Percentiles rank a stretch among this genome's conserved stretches.
These are phyloP conservation scores for Xestoiulus laeticollis DNA, from an alignment of 2,888 invertebrate genomes.

Conservation along the genomic window DNA sequence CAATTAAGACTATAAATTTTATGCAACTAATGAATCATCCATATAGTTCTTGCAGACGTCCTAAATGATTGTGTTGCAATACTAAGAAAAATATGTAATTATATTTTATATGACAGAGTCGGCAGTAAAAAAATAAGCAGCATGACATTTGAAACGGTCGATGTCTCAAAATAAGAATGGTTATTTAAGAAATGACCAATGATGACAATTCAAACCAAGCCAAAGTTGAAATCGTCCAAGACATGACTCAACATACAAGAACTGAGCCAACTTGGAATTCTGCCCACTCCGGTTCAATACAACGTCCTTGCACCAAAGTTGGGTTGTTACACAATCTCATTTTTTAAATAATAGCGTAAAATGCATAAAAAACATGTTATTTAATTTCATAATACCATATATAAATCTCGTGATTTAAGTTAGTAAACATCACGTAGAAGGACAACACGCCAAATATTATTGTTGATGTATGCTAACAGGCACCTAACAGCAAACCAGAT, in stretches of 20 bases:
- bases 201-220: not conserved
- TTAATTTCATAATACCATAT: not conserved
- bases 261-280: not conserved
- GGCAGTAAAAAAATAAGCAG: not conserved
- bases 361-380: not conserved
- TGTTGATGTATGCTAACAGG: too few relatives aligned
- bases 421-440: too few relatives aligned
- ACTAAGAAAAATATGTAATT: not conserved
- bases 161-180: not conserved
- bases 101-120: not conserved
- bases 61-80: not conserved
- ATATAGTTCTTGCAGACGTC: too few relatives aligned
- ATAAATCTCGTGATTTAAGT: too few relatives aligned
- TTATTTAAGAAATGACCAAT: not conserved
- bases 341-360: not conserved
- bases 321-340: not conserved
- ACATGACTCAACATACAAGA: not conserved
- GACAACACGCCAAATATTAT: too few relatives aligned
- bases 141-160: not conserved
- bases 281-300: not conserved
- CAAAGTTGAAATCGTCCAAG: not conserved
- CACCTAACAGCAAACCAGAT: too few relatives aligned
- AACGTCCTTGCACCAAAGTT: not conserved
- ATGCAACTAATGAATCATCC: too few relatives aligned
- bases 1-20: too few relatives aligned